Evolutionary conservation across 1,140 invertebrate genomes (phyloP), one percentile per base, ranked within the genome.

Genomic region (Drosophila lacertosa): DNA sequence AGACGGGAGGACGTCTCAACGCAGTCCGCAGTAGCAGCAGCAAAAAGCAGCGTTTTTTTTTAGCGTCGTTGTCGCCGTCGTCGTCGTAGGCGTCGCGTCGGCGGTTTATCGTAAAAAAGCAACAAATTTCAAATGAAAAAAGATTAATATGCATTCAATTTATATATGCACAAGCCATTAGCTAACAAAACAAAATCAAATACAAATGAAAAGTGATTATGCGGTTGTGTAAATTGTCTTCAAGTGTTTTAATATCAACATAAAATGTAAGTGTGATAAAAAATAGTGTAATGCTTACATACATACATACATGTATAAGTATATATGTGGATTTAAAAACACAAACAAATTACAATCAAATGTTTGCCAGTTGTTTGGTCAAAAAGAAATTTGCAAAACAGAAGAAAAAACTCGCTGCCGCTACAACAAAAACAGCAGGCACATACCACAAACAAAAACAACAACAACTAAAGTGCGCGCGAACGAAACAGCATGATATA

Each of bases 1-100:
- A 80, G 82, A 81, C 88, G 86, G 81, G 74, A 80, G 81, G 86
- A 84, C 82, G 82, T 88, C 68, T 57, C 67, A 64, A 62, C 74
- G 71, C 73, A 55, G 74, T 78, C 70, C 69, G 73, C 73, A 64
- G 33, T 2, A 29, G 26, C 26, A 29, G 26, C 26, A 74, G 40
- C 59, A 57, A 76, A 68, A 65, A 71, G 67, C 59, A 65, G 50
- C 45, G 64, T 75, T 74, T 69, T 68, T 53, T 55, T 62, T 53
- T 68, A 37, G 54, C 66, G 60, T 71, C 55, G 67, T 59, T 54
- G 45, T 74, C 63, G 60, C 47, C 71, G 62, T 60, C 51, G 62
- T 68, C 63, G 65, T 64, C 45, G 53, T 64, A 67, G 63, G 55
- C 54, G 62, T 68, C 63, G 70, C 67, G 67, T 73, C 63, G 54